Conservation (phyloP, 1,140 invertebrate species). For the Platorchestia sp. region DNA sequence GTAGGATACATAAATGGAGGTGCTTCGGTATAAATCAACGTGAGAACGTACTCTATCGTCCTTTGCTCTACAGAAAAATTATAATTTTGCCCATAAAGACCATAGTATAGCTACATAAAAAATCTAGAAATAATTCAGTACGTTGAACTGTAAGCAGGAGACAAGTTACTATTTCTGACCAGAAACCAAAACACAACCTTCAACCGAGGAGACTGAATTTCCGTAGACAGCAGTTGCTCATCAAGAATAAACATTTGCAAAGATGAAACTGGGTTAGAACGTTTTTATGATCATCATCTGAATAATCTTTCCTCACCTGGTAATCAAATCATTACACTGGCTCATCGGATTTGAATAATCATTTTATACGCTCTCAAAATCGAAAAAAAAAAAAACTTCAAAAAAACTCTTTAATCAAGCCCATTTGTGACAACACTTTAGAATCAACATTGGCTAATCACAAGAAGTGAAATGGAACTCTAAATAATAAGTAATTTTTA, state of each 20-base stretch:
- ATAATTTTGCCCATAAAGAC: background rate
- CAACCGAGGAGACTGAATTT: background rate
- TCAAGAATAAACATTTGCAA: background rate
- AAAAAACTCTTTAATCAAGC: background rate
- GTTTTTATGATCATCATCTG: background rate
- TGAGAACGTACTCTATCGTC: background rate
- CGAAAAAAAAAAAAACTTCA: background rate
- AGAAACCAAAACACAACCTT: background rate
- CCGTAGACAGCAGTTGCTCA: background rate
- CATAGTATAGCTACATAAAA: background rate
- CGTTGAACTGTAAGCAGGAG: background rate
- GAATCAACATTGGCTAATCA: background rate
- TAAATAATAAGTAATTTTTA: background rate
- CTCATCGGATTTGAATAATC: background rate
- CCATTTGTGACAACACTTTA: background rate
- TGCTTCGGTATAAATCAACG: background rate
- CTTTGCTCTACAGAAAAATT: background rate
- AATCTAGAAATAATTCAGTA: background rate
- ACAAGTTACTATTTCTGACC: background rate
- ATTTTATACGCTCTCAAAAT: background rate
- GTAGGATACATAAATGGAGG: background rate
- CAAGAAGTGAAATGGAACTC: background rate
- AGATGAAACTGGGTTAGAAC: background rate
- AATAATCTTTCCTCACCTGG: background rate
- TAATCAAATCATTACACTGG: background rate